Evolutionary conservation across 2,888 invertebrate species (phyloP), one percentile per base, ranked within the genome.

Genomic region (Auanema sp.): DNA sequence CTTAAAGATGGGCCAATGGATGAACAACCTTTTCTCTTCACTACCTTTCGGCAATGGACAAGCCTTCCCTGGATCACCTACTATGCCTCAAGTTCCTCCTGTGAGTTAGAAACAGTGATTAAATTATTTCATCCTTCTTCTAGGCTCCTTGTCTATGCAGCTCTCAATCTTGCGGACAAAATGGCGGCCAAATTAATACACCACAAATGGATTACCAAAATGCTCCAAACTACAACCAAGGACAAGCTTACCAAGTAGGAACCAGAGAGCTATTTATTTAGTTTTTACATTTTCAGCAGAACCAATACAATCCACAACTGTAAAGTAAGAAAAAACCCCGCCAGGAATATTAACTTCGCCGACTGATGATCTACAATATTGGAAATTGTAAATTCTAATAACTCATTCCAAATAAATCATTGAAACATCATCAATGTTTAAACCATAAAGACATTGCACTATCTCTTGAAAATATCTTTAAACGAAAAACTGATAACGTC

Each of bases 141-240:
- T 44, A 72, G 72, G 68, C 72, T 54, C 72, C 72, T 57, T 72
- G 72, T 55, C 57, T 72, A 51, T 72, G 72, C 59, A 68, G 65
- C 50, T 59, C 68, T 58, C 68, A 68, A 23, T 66, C 69, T 49
- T 72, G 72, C 56, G 69, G 66, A 25, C 61, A 61, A 52, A 64
- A 58, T n/a, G 54, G 63, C 6, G 63, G 55, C 54, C 65, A 65
- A 59, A 60, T 60, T 21, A 41, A 58, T 18, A 63, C 68, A 44
- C 68, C 65, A 54, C 65, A 60, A 41, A 68, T 68, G 59, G 50
- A 50, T 4, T 24, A 24, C 43, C 33, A 33, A 33, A 6, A 6
- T 33, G 33, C 6, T 5, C 33, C 33, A 47, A 18, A 18, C 47
- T 47, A 21, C 6, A 33, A 33, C 33, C 33, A 33, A 8, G 33